These are phyloP conservation scores for Pachydiplax longipennis DNA, from an alignment of 2,888 invertebrate species.

Conservation along the genomic window DNA sequence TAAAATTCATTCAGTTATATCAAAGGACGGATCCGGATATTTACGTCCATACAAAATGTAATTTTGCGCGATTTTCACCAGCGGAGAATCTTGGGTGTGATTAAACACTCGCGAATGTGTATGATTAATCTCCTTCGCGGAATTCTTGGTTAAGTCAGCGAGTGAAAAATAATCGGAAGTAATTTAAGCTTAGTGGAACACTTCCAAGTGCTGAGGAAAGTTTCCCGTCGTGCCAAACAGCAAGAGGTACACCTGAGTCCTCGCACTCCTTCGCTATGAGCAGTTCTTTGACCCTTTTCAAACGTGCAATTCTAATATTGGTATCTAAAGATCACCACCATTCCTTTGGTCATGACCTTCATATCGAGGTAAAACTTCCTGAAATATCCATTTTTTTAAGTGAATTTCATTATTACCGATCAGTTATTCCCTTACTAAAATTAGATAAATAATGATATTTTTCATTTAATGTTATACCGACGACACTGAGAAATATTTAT, in stretches of 20 bases:
- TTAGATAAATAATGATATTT: too few species aligned
- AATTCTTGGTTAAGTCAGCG: neutral
- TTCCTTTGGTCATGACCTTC: too few species aligned
- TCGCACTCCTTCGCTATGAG: neutral
- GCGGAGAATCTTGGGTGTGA: neutral
- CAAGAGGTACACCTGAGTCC: neutral
- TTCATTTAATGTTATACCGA: too few species aligned
- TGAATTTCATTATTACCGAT: too few species aligned
- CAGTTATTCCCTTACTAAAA: too few species aligned
- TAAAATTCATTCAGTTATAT: too few species aligned
- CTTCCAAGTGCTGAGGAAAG: neutral
- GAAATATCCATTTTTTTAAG: too few species aligned
- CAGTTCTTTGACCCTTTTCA: neutral
- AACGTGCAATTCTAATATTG: too few species aligned
- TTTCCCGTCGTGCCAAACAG: neutral
- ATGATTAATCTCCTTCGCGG: neutral
- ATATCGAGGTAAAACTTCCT: too few species aligned
- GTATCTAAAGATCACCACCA: too few species aligned
- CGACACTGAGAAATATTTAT: too few species aligned
- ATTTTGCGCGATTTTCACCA: neutral
- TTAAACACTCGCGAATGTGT: neutral
- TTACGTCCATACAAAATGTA: neutral
- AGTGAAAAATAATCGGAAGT: neutral
- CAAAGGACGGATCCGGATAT: too few species aligned
- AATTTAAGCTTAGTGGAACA: neutral